phyloP scores from a whole-genome alignment of 2,113 vertebrate genomes.

The Xyrauchen texanus region DNA sequence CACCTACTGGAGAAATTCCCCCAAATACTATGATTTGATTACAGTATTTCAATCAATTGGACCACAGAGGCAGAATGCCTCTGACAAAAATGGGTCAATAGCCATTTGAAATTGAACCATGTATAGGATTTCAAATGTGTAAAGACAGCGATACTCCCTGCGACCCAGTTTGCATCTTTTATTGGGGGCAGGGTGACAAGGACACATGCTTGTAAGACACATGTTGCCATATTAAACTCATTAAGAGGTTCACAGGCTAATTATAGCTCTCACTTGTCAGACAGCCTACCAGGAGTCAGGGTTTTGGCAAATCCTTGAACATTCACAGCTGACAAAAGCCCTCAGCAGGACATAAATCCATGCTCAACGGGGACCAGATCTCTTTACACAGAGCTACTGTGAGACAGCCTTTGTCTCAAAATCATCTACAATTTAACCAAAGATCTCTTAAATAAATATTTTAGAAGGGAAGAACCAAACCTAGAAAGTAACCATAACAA shows the following conservation, averaged over 20 bases:
- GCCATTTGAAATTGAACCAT: no score
- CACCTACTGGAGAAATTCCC: no score
- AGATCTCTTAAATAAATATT: conserved; percentile 44
- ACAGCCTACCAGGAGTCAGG: conserved; percentile 53
- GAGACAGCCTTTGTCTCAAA: not conserved
- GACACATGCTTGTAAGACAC: conserved; percentile 48
- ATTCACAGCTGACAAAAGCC: conserved; percentile 57
- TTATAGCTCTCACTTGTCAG: conserved; percentile 64
- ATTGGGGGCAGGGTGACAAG: conserved; percentile 44
- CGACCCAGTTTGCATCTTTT: not conserved
- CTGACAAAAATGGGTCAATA: no score
- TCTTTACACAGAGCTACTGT: conserved; percentile 28
- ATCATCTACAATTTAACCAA: conserved; percentile 34
- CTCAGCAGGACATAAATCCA: conserved; percentile 10
- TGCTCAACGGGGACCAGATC: conserved; percentile 19
- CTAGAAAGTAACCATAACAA: not conserved
- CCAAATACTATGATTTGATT: no score
- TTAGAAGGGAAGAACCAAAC: not conserved
- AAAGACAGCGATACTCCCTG: no score
- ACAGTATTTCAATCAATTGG: no score
- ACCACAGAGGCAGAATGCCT: no score
- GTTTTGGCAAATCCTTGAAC: conserved; percentile 59
- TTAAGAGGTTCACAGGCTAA: conserved; percentile 61
- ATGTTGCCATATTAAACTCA: conserved; percentile 53
- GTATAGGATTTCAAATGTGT: no score